phyloP scores from a whole-genome alignment of 2,888 invertebrate genomes.

The Caprella mutica region DNA sequence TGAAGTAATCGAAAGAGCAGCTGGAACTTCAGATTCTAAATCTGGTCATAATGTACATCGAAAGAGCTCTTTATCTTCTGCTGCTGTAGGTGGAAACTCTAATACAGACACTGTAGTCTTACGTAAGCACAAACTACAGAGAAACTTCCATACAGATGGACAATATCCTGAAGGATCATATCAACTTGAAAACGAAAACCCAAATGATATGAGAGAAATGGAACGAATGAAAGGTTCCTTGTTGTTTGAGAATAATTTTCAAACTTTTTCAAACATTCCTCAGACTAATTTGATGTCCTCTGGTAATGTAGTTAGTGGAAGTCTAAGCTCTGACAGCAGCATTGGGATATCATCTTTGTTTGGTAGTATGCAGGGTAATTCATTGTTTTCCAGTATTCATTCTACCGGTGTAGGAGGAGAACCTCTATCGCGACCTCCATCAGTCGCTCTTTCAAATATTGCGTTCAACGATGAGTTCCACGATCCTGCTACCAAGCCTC shows the following conservation, averaged over 20 bases:
- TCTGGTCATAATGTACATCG: background rate
- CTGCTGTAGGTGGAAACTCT: background rate
- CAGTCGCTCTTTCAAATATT: background rate
- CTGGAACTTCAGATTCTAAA: background rate
- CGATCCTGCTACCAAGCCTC: background rate
- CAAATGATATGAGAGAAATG: constrained; percentile 22
- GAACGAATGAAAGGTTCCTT: constrained; percentile 29
- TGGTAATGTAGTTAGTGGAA: constrained; percentile 24
- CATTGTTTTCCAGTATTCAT: constrained; percentile 20
- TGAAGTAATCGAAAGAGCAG: background rate
- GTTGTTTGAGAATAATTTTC: constrained; percentile 29
- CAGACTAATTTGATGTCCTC: constrained; percentile 30
- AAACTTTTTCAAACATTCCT: constrained; percentile 30
- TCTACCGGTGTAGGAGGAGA: constrained; percentile 12
- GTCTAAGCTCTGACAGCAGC: constrained; percentile 29
- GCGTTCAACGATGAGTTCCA: background rate
- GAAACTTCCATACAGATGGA: background rate
- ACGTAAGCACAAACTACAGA: constrained; percentile 6
- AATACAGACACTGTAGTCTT: background rate
- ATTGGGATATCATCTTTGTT: constrained; percentile 21
- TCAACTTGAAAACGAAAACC: constrained; percentile 17
- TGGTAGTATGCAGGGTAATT: constrained; percentile 25
- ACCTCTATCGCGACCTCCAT: constrained; percentile 14
- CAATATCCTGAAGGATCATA: background rate
- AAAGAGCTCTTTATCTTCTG: background rate